phyloP scores from a whole-genome alignment of 2,888 invertebrate species.

The Archaeoteleia sp. region DNA sequence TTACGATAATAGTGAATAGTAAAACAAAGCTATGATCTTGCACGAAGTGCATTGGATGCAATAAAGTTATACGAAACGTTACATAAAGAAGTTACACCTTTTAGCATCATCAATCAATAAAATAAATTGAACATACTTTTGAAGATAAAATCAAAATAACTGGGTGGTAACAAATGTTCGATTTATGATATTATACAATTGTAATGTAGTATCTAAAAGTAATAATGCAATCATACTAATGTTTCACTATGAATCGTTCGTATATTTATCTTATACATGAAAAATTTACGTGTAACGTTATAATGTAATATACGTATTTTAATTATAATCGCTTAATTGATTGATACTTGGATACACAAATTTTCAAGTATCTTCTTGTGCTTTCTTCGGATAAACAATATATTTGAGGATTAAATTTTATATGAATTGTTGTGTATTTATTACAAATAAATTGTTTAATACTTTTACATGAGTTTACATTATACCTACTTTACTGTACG shows the following conservation, averaged over 20 bases:
- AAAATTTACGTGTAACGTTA: background rate
- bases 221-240: background rate
- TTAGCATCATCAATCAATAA: too few relatives aligned
- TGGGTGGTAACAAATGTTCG: background rate
- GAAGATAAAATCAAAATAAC: too few relatives aligned
- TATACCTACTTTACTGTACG: too few relatives aligned
- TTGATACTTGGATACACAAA: background rate
- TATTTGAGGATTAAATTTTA: conserved; percentile 10
- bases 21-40: background rate
- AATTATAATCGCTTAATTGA: background rate
- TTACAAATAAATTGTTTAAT: conserved; percentile 20
- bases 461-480: conserved; percentile 5
- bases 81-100: too few relatives aligned
- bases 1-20: background rate
- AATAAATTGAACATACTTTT: too few relatives aligned
- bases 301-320: background rate
- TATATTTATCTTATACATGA: background rate
- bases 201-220: background rate
- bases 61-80: too few relatives aligned
- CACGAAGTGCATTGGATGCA: too few relatives aligned
- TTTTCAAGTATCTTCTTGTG: background rate
- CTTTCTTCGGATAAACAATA: conserved; percentile 3
- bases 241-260: too few relatives aligned
- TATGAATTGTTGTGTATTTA: conserved; percentile 20
- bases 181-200: background rate